These are phyloP conservation scores for Osmerus eperlanus DNA, from an alignment of 2,113 vertebrate genomes.

Conservation along the genomic window DNA sequence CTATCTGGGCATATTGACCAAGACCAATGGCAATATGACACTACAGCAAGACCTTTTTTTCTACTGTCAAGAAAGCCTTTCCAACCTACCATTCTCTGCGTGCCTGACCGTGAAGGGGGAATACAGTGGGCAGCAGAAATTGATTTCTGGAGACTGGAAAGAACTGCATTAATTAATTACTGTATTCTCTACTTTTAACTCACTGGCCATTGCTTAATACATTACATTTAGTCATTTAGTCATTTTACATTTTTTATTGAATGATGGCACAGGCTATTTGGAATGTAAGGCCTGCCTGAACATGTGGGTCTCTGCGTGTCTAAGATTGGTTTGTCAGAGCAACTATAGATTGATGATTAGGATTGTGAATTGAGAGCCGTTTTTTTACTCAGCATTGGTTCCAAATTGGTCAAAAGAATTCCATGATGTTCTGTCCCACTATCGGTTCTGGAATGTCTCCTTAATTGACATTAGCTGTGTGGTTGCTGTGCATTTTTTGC, in stretches of 20 bases:
- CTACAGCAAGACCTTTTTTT: neutral
- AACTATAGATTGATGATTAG: conserved; percentile 22
- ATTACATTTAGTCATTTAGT: too few species aligned
- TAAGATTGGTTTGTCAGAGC: conserved; percentile 1
- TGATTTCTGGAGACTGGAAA: conserved; percentile 20
- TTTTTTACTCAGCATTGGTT: conserved; percentile 15
- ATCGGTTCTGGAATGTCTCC: too few species aligned
- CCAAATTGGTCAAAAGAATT: conserved; percentile 33
- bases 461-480: too few species aligned
- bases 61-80: conserved; percentile 19
- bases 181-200: conserved; percentile 19
- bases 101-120: neutral
- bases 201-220: neutral
- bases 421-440: too few species aligned
- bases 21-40: neutral
- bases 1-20: neutral
- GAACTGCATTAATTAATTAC: conserved; percentile 36
- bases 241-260: conserved; percentile 7
- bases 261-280: conserved; percentile 2
- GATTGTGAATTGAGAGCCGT: conserved; percentile 17
- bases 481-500: too few species aligned
- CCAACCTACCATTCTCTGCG: conserved; percentile 2
- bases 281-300: neutral
- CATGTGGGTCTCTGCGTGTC: neutral
- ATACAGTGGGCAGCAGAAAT: conserved; percentile 15